Conservation (phyloP, 1,140 invertebrate species). For the Panagrolaimus sp. region DNA sequence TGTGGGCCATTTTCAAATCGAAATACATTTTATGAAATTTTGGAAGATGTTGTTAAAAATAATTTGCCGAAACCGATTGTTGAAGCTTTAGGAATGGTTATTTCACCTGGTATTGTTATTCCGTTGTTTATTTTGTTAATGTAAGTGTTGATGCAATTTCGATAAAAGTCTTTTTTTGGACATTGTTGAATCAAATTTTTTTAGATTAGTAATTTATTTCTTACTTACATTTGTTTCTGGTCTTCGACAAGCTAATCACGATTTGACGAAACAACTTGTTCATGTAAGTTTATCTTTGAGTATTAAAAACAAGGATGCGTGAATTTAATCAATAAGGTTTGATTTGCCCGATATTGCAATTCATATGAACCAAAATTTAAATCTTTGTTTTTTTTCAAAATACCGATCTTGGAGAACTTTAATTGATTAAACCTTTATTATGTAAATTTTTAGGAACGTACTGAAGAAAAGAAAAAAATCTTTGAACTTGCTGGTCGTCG, state of each 20-base stretch:
- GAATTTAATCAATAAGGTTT: too few species aligned
- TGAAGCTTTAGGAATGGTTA: slow-evolving; percentile 69
- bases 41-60: slow-evolving; percentile 72
- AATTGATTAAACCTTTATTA: too few species aligned
- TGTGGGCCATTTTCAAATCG: slow-evolving; percentile 80
- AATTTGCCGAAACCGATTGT: slow-evolving; percentile 65
- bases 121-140: slow-evolving; percentile 79
- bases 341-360: too few species aligned
- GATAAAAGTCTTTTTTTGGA: neutral
- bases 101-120: slow-evolving; percentile 78
- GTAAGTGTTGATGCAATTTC: slow-evolving; percentile 45
- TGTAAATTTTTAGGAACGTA: slow-evolving; percentile 66
- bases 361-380: too few species aligned
- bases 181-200: slow-evolving; percentile 19
- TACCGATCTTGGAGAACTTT: too few species aligned
- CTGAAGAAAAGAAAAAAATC: slow-evolving; percentile 82
- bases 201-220: slow-evolving; percentile 81
- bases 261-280: slow-evolving; percentile 69
- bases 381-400: too few species aligned
- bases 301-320: too few species aligned
- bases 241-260: slow-evolving; percentile 81
- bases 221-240: slow-evolving; percentile 78
- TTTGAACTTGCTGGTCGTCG: slow-evolving; percentile 69
- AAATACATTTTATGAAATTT: slow-evolving; percentile 77
- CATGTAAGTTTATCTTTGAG: slow-evolving; percentile 53